phyloP scores from a whole-genome alignment of 2,888 invertebrate genomes.

The Andrena flavipes region DNA sequence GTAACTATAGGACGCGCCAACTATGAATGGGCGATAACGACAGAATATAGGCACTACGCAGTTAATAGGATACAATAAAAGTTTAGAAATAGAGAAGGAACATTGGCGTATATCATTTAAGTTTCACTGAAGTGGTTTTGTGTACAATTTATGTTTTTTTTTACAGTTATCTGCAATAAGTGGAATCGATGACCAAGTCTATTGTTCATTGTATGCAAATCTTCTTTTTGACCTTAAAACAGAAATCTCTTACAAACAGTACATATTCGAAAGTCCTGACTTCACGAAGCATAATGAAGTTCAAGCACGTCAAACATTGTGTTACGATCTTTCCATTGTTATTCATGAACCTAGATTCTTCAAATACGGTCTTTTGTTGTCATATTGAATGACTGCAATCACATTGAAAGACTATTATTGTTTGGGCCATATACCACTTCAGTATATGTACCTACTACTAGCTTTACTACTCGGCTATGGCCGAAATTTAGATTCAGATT shows the following conservation, averaged over 20 bases:
- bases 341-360: background rate
- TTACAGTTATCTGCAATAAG: background rate
- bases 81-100: no score
- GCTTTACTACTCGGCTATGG: no score
- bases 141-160: no score
- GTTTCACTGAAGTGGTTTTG: no score
- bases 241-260: constrained; percentile 18
- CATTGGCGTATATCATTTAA: no score
- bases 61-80: no score
- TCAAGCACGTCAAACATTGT: constrained; percentile 19
- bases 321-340: constrained; percentile 18
- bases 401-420: no score
- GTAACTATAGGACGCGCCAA: no score
- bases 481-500: no score
- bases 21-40: no score
- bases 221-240: constrained; percentile 6
- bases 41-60: no score
- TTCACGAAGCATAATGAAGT: constrained; percentile 34
- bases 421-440: background rate
- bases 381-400: background rate
- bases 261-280: constrained; percentile 31
- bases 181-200: constrained; percentile 17
- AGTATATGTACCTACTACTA: no score
- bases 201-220: constrained; percentile 62
- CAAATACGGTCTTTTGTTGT: constrained; percentile 23